Conservation (phyloP, 2,888 invertebrate genomes). For the Phengaris alcon region DNA sequence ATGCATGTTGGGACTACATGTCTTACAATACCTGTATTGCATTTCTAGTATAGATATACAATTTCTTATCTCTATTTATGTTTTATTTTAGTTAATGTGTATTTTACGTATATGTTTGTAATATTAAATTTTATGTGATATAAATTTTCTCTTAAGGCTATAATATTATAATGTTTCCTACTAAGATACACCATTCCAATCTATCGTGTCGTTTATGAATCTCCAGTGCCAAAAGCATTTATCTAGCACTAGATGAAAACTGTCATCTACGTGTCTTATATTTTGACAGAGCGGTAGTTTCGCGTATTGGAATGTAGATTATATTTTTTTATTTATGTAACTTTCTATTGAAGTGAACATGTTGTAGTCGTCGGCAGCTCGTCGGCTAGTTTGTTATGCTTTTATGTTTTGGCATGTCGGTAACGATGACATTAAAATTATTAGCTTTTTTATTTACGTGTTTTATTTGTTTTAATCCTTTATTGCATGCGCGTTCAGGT, state of each 20-base stretch:
- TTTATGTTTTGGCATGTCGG: slow-evolving; percentile 71
- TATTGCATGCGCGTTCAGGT: slow-evolving; percentile 61
- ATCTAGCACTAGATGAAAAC: slow-evolving; percentile 53
- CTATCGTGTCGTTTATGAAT: slow-evolving; percentile 40
- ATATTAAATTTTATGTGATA: slow-evolving; percentile 76
- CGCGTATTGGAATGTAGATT: slow-evolving; percentile 51
- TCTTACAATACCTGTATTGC: slow-evolving; percentile 69
- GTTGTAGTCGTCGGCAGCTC: slow-evolving; percentile 57
- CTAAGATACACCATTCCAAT: slow-evolving; percentile 62
- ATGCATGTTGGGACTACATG: slow-evolving; percentile 65
- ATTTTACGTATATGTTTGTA: slow-evolving; percentile 68
- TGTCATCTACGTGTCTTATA: slow-evolving; percentile 62
- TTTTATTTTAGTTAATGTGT: slow-evolving; percentile 68
- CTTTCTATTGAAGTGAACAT: slow-evolving; percentile 67
- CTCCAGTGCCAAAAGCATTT: slow-evolving; percentile 73
- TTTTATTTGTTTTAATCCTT: slow-evolving; percentile 65
- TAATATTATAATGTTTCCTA: slow-evolving; percentile 47
- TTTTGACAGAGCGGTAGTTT: slow-evolving; percentile 60
- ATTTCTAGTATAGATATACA: slow-evolving; percentile 76
- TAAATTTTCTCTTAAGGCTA: slow-evolving; percentile 70
- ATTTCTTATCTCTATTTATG: slow-evolving; percentile 68
- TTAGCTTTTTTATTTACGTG: slow-evolving; percentile 69
- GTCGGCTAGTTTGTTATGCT: slow-evolving; percentile 66
- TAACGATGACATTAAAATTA: slow-evolving; percentile 74
- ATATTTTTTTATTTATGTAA: slow-evolving; percentile 71